These are phyloP conservation scores for Parascotia fuliginaria DNA, from an alignment of 2,888 invertebrate genomes.

Conservation along the genomic window DNA sequence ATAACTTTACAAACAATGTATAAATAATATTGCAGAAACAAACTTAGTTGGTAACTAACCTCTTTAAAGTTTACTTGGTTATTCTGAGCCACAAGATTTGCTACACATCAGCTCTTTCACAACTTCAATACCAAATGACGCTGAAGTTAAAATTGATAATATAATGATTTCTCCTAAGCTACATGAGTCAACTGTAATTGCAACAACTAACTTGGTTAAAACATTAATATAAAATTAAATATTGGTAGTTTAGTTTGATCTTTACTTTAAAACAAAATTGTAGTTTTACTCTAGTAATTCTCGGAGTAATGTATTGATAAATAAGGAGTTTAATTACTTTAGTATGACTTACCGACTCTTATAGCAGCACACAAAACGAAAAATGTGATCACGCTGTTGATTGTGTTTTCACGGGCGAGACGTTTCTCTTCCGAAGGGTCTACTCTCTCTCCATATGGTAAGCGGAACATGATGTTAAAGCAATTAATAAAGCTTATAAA, in stretches of 20 bases:
- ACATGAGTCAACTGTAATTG: too few relatives aligned
- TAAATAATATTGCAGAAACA: too few relatives aligned
- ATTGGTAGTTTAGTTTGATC: too few relatives aligned
- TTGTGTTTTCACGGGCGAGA: conserved; percentile 78
- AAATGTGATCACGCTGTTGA: conserved; percentile 77
- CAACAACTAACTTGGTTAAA: background rate
- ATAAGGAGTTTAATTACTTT: background rate
- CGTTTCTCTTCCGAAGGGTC: conserved; percentile 82
- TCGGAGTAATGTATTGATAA: background rate
- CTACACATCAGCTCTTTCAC: conserved; percentile 28
- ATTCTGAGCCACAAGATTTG: conserved; percentile 30
- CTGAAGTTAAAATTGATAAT: conserved; percentile 40
- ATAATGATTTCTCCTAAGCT: too few relatives aligned
- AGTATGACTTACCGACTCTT: conserved; percentile 65
- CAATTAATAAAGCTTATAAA: too few relatives aligned
- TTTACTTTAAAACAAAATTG: too few relatives aligned
- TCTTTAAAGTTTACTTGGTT: conserved; percentile 18
- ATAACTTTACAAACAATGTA: background rate
- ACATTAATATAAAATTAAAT: too few relatives aligned
- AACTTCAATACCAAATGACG: conserved; percentile 44
- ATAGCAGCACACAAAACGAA: conserved; percentile 77
- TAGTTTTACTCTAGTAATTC: too few relatives aligned
- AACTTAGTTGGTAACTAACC: conserved; percentile 16
- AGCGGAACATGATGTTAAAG: conserved; percentile 68
- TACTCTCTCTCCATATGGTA: conserved; percentile 77